Base-by-base conservation (phyloP, 1,140 invertebrate species). In the Muscidifurax raptorellus region DNA sequence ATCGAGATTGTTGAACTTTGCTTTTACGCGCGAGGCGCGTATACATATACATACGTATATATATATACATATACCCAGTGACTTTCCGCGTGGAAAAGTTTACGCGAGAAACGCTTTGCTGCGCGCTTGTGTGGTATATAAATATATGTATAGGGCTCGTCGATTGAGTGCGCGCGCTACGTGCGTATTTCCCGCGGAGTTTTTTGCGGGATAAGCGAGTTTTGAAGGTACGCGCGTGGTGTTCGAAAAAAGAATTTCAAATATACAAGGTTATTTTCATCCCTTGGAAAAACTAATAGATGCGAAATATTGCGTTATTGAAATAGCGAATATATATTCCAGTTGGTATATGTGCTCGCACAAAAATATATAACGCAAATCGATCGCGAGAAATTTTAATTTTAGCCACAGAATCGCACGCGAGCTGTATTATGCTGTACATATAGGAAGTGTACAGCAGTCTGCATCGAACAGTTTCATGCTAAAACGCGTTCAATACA, bases 81-180 rank as follows among this genome's bases (percentile, higher is more conserved):
- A 83, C 64, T 77, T 78, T 83, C 36, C 75, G 59, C 75, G 32
- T 22, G 59, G 28, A 22, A 80, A 84, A 84, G 69, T 84, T 84
- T 80, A 80, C 52, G 30, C 83, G 77, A 64, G 67, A 79, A 40
- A 1, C 77, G 77, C 47, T 84, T 71, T 40, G 12, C 66, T 12
- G 0, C 71, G 1, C 15, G 22, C 47, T 10, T 12, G 28, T 47
- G 76, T 64, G 22, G 30, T 12, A 9, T 40, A 40, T 40, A 40
- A 40, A 40, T 40, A 40, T 40, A 40, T 10, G 36, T 52, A 22
- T 6, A 77, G 36, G 4, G 67, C n/a, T n/a, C n/a, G n/a, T n/a
- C 67, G 67, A 69, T 69, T 2, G 66, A 59, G 22, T 59, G 52
- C 44, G 13, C 44, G 1, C 1, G 1, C 1, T 47, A 47, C n/a